Evolutionary conservation across 1,140 invertebrate species (phyloP), one percentile per base, ranked within the genome.

Genomic region (Homarus americanus): DNA sequence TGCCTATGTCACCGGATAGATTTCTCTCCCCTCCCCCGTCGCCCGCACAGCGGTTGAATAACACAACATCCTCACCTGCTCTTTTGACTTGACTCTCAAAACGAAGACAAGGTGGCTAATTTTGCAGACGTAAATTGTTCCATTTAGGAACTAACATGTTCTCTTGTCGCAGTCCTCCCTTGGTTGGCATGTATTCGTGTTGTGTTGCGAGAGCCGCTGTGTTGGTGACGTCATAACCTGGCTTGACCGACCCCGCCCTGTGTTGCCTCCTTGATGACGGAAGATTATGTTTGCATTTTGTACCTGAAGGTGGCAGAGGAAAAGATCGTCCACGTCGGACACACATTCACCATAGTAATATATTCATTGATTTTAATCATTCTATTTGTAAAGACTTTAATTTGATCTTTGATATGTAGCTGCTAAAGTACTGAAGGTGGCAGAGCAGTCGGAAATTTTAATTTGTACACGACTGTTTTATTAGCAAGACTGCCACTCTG

Each of bases 201-300:
- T 80, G 79, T 90, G 87, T 75, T 90, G 80, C 73, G 69, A 44
- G 72, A 76, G 80, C 88, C 80, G 88, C 88, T 90, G 88, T 90
- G 69, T 90, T 78, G 73, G 82, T 58, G 88, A 84, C 88, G 80
- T 76, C 58, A 87, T 49, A 44, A 82, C 36, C 34, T 40, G 69
- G 17, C 49, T 58, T 63, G 34, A 78, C 49, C 41, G 0, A 38
- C 32, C 38, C n/a, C 34, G 7, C 53, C 28, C 79, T 28, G 49
- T 40, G 49, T 49, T 38, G 32, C 34, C 75, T 58, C 17, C 49
- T 53, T 28, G 79, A 82, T 58, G 63, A 69, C 63, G 63, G n/a
- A 28, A 69, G n/a, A 69, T 69, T 1, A 32, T 69, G 24, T 69
- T 69, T 4, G 58, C 44, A 58, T 24, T 69, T 69, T 24, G 5